These are phyloP conservation scores for Drosophila repletoides DNA, from an alignment of 1,140 invertebrate genomes.

Conservation along the genomic window DNA sequence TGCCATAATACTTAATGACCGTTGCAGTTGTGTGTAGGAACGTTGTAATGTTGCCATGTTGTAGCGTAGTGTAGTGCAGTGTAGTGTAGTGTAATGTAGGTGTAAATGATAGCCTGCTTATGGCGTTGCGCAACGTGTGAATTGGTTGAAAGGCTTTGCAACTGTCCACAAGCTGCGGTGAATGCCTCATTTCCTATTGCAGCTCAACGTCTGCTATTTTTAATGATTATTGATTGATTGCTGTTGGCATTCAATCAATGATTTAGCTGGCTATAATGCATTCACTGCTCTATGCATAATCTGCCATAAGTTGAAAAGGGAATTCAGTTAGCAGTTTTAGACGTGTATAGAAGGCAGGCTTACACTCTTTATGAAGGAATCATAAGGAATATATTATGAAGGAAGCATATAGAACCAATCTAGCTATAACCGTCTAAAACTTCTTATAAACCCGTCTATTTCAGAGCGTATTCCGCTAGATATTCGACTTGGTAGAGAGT, in stretches of 20 bases:
- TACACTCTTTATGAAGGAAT: too few relatives aligned
- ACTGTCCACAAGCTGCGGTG: constrained; percentile 3
- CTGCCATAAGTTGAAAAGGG: too few relatives aligned
- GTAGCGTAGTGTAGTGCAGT: too few relatives aligned
- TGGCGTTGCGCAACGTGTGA: constrained; percentile 17
- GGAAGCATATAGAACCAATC: too few relatives aligned
- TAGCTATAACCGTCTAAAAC: too few relatives aligned
- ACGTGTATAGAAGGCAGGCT: background rate
- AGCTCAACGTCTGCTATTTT: background rate
- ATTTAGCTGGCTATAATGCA: background rate
- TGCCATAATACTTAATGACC: constrained; percentile 29
- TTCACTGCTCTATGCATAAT: too few relatives aligned
- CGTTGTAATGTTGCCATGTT: background rate
- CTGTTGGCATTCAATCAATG: constrained; percentile 5
- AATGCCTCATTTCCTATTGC: background rate
- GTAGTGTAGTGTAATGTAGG: constrained; percentile 36
- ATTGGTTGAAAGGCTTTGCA: constrained; percentile 6
- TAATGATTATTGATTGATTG: background rate
- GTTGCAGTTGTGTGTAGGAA: background rate
- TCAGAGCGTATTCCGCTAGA: too few relatives aligned
- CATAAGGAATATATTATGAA: too few relatives aligned
- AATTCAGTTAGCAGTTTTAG: too few relatives aligned
- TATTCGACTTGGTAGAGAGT: too few relatives aligned
- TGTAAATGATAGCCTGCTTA: constrained; percentile 64
- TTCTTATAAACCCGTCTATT: too few relatives aligned